Percentiles rank a stretch among this genome's conserved stretches.
Conservation (phyloP, 2,113 vertebrate genomes). For the Melozone crissalis region DNA sequence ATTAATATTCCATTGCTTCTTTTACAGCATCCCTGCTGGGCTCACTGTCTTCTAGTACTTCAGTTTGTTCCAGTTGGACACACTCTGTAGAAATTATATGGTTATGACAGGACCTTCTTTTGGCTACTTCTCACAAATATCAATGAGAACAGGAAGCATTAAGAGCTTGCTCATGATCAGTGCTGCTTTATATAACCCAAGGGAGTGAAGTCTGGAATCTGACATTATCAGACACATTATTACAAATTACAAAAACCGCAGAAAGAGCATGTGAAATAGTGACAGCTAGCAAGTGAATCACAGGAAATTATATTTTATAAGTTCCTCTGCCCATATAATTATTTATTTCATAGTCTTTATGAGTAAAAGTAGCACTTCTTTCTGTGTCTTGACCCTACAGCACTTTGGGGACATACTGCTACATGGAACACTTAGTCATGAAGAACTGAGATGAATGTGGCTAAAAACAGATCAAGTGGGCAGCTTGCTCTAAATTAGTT, state of each 20-base stretch:
- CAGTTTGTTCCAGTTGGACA: background rate
- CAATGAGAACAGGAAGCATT: background rate
- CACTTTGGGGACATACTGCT: background rate
- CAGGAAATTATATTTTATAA: background rate
- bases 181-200: background rate
- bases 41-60: background rate
- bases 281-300: background rate
- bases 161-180: background rate
- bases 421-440: background rate
- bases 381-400: background rate
- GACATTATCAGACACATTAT: background rate
- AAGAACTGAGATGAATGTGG: background rate
- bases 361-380: background rate
- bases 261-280: background rate
- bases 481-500: background rate
- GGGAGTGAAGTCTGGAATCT: background rate
- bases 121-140: background rate
- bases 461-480: background rate
- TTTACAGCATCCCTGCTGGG: background rate
- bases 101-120: background rate
- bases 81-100: background rate
- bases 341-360: background rate
- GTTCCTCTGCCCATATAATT: background rate
- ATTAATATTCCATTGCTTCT: background rate
- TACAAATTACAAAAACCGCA: background rate